Evolutionary conservation across 2,888 invertebrate genomes (phyloP).

Genomic region (Perithous albicinctus): DNA sequence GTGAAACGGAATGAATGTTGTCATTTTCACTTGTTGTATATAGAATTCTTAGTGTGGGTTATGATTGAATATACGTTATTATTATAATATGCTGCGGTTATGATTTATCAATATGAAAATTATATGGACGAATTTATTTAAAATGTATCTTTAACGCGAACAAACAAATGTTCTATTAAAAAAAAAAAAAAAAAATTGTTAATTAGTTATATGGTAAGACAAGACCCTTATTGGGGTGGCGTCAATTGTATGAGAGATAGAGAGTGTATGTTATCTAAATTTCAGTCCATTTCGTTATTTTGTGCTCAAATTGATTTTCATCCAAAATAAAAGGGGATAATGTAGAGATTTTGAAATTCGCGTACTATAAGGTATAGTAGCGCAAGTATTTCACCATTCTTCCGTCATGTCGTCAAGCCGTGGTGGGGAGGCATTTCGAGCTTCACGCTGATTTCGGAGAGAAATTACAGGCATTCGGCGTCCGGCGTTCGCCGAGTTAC

Average conservation of each 20-base stretch:
- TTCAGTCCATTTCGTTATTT: background rate
- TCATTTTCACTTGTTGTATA: too few species aligned
- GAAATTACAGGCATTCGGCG: too few species aligned
- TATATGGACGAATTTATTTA: too few species aligned
- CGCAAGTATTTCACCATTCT: too few species aligned
- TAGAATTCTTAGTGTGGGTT: too few species aligned
- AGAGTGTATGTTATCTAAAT: background rate
- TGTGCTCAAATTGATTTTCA: background rate
- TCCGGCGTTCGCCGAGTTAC: too few species aligned
- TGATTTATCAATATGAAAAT: background rate
- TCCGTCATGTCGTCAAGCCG: too few species aligned
- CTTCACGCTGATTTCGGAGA: too few species aligned
- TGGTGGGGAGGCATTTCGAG: too few species aligned
- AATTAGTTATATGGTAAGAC: background rate
- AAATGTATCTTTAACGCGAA: background rate
- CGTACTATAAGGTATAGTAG: too few species aligned
- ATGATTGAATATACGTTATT: background rate
- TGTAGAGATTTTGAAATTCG: background rate
- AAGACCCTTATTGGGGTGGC: background rate
- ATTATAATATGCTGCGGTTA: background rate
- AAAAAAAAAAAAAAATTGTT: background rate
- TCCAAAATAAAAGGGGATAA: conserved; percentile 8
- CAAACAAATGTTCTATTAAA: background rate
- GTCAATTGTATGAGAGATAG: background rate
- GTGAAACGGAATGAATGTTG: too few species aligned